Conservation (phyloP, 2,113 vertebrate species). For the Dicerorhinus sumatrensis region DNA sequence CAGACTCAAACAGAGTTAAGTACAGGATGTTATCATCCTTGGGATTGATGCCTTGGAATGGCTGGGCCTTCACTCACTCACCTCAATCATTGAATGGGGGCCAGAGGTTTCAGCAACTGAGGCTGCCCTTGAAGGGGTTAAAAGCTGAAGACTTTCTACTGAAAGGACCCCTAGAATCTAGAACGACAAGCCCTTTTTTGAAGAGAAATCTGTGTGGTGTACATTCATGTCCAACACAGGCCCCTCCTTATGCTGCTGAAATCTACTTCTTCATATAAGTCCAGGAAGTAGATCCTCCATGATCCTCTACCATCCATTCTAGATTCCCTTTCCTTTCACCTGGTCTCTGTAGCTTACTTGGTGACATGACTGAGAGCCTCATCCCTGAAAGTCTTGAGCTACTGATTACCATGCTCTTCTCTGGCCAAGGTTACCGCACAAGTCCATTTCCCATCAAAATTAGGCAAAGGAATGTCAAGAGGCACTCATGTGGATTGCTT, state of each 20-base stretch:
- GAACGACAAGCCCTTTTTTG: background rate
- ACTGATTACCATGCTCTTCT: background rate
- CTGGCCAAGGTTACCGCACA: background rate
- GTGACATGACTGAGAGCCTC: background rate
- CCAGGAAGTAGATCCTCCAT: background rate
- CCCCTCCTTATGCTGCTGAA: background rate
- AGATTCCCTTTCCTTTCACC: background rate
- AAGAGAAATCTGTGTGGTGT: background rate
- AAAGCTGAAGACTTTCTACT: background rate
- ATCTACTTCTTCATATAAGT: background rate
- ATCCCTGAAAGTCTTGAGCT: background rate
- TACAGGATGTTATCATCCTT: background rate
- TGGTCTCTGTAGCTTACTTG: background rate
- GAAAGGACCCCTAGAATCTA: background rate
- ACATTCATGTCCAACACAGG: background rate
- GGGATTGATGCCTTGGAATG: background rate
- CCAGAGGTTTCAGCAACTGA: background rate
- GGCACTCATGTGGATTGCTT: background rate
- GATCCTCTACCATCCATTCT: background rate
- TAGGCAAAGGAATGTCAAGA: background rate
- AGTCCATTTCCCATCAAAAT: background rate
- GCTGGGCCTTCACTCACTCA: background rate
- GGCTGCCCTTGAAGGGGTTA: background rate
- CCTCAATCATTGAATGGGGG: background rate
- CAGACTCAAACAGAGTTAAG: background rate